Conservation (phyloP, 2,113 vertebrate genomes). For the Calidris pugnax region DNA sequence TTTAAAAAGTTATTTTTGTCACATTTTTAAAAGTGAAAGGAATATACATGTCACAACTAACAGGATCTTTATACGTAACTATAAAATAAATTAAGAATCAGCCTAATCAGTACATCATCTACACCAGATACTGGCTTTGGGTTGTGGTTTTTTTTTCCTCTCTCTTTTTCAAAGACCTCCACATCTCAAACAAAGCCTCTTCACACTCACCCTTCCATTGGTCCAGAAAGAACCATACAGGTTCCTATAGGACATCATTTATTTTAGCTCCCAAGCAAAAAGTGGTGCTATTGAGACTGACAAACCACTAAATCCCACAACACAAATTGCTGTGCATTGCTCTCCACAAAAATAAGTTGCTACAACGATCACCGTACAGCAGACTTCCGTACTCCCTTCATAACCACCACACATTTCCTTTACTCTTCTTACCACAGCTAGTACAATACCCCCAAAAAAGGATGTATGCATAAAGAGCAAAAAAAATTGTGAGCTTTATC, state of each 20-base stretch:
- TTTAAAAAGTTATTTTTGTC: neutral
- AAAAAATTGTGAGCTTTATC: neutral
- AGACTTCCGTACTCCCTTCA: neutral
- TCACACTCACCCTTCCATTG: fast-evolving
- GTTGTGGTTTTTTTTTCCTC: no score
- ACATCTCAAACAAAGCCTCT: neutral
- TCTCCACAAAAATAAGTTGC: neutral
- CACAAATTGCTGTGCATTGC: neutral
- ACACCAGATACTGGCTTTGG: neutral
- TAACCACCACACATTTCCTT: neutral
- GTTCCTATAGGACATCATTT: neutral
- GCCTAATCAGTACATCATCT: neutral
- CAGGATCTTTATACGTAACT: neutral
- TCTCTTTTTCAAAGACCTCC: neutral
- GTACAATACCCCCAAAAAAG: neutral
- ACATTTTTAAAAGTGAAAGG: neutral
- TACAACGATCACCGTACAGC: neutral
- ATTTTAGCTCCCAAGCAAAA: neutral
- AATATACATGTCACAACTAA: neutral
- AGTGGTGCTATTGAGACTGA: neutral
- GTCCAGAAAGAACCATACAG: neutral
- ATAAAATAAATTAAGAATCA: neutral
- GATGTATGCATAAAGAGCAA: neutral
- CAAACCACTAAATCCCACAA: neutral
- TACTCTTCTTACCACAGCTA: neutral